A percentile compares a stretch with the other conserved stretches of the same genome.
Evolutionary conservation across 2,888 invertebrate genomes (phyloP).

Genomic region (Baccha elongata): DNA sequence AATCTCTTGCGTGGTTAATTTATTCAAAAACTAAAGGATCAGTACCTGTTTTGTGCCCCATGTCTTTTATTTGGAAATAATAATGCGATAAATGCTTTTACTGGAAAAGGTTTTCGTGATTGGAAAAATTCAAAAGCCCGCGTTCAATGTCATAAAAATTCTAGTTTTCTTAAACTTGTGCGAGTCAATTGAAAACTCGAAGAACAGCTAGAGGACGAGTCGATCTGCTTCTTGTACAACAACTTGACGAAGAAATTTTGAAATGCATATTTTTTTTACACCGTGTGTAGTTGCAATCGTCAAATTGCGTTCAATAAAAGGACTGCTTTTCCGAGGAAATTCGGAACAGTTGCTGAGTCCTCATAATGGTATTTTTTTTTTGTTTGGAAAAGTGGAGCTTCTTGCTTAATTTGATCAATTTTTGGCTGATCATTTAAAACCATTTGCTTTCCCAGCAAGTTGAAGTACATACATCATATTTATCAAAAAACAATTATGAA

Average conservation of each 20-base stretch:
- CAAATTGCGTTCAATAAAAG: neutral
- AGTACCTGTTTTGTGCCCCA: neutral
- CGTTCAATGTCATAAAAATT: neutral
- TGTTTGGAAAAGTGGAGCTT: neutral
- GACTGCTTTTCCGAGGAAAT: neutral
- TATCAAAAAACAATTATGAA: too few species aligned
- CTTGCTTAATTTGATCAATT: too few species aligned
- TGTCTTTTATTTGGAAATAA: neutral
- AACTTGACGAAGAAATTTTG: neutral
- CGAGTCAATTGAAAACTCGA: neutral
- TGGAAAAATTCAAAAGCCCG: neutral
- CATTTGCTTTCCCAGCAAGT: too few species aligned
- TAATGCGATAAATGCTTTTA: neutral
- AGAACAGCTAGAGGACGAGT: neutral
- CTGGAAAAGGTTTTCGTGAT: neutral
- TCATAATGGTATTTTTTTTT: neutral
- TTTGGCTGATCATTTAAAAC: too few species aligned
- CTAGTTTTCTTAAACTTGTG: neutral
- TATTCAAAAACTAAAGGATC: neutral
- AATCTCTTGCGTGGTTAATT: neutral
- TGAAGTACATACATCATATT: too few species aligned
- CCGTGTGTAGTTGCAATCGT: neutral
- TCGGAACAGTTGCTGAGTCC: neutral
- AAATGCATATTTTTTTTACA: neutral
- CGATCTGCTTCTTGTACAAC: neutral